Base-by-base conservation (phyloP, 2,888 invertebrate species). In the Trichopoda pennipes region DNA sequence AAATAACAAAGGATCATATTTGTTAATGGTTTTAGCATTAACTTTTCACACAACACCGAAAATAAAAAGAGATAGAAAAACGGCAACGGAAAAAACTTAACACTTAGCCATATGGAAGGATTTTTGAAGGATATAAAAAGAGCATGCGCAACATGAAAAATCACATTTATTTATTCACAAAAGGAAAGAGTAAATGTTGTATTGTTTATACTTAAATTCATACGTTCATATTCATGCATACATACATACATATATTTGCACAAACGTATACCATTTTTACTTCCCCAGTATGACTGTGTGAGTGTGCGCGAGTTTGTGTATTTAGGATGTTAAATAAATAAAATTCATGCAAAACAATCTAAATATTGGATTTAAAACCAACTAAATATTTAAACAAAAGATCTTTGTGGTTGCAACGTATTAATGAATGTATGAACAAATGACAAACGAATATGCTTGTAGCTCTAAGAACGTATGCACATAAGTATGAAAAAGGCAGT, bases 11-110 rank as follows among this genome's bases (percentile, higher is more conserved):
- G 74, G 74, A 77, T 74, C 63, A 75, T 60, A 64, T 79, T 79
- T 79, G 72, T 82, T 86, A 87, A 87, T 88, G 86, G 85, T 82
- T 85, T 87, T 86, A 86, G 85, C 88, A 87, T 85, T 87, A 86
- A 87, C 87, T 87, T 86, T 86, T 86, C 86, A 85, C 86, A 85
- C 83, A 85, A 82, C 73, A 84, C 76, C 47, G 63, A 47, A 16
- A 35, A 53, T 1, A 4, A 44, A 28, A 53, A 44, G 8, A 32
- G 12, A 69, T 0, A 19, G 21, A 53, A 21, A 55, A 9, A 17
- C 32, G 19, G 21, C 0, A 42, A 21, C 14, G 12, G 28, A 64
- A 61, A 68, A 63, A 38, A 38, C 38, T 38, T 55, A 66, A 47
- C 47, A 78, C 70, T 42, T 63, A 44, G 38, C 61, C 74, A 75